Evolutionary conservation across 2,888 invertebrate genomes (phyloP).

Genomic region (Callyntrura sp.): DNA sequence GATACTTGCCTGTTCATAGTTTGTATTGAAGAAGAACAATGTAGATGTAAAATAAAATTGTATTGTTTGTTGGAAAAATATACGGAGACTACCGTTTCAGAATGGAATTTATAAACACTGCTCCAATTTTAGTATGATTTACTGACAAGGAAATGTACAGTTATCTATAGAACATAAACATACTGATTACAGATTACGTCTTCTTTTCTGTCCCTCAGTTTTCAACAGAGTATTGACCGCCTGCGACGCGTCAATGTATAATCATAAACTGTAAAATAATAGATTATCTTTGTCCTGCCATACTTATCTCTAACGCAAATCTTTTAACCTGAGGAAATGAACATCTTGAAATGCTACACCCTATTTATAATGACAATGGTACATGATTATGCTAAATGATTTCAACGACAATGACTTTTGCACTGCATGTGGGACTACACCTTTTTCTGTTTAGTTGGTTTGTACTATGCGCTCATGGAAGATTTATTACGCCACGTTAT

Average conservation of each 20-base stretch:
- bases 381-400: slow-evolving; percentile 27
- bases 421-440: slow-evolving; percentile 24
- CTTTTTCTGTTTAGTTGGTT: neutral
- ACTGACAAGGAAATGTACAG: slow-evolving; percentile 32
- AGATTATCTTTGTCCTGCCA: neutral
- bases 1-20: neutral
- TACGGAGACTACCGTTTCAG: neutral
- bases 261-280: no score
- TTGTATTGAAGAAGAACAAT: neutral
- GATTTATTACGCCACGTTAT: neutral
- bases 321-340: neutral
- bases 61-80: neutral
- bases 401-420: slow-evolving; percentile 12
- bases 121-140: slow-evolving; percentile 41
- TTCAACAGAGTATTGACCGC: slow-evolving; percentile 40
- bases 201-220: slow-evolving; percentile 8
- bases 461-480: neutral
- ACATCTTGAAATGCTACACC: neutral
- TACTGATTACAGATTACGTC: neutral
- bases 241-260: neutral
- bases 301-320: neutral
- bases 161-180: neutral
- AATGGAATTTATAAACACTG: neutral
- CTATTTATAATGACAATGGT: neutral
- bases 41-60: neutral